Percentiles rank a stretch among this genome's conserved stretches.
phyloP scores from a whole-genome alignment of 53 echinoderm and acorn worm genomes.

The Echinarachnius parma region DNA sequence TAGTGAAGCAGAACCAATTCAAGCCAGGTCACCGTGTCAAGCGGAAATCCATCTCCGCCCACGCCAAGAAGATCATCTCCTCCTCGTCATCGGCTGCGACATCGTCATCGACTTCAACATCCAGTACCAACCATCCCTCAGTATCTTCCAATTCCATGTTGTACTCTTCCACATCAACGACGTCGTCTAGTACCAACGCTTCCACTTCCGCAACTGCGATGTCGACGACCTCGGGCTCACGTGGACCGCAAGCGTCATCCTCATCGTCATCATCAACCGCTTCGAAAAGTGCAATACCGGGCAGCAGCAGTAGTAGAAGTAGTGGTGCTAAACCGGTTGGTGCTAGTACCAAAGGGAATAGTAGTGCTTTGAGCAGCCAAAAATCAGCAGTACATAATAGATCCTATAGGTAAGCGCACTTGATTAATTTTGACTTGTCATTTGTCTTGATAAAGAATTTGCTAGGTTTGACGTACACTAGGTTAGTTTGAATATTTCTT shows the following conservation, averaged over 20 bases:
- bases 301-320: slow-evolving; percentile 34
- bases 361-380: slow-evolving; percentile 8
- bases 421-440: too few relatives aligned
- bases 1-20: slow-evolving; percentile 70
- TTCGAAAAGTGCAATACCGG: slow-evolving; percentile 42
- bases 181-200: slow-evolving; percentile 11
- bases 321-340: slow-evolving; percentile 19
- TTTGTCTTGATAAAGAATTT: too few relatives aligned
- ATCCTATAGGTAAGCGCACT: slow-evolving; percentile 64
- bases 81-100: not conserved
- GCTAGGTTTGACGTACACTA: too few relatives aligned
- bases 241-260: too few relatives aligned
- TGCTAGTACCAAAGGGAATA: slow-evolving; percentile 19
- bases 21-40: slow-evolving; percentile 80
- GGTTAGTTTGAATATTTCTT: too few relatives aligned
- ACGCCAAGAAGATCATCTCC: slow-evolving; percentile 55
- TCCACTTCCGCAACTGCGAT: too few relatives aligned
- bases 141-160: slow-evolving; percentile 45
- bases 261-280: slow-evolving; percentile 9
- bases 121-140: slow-evolving; percentile 35
- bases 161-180: slow-evolving; percentile 45
- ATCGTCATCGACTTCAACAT: too few relatives aligned
- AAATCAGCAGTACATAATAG: slow-evolving; percentile 63
- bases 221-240: slow-evolving; percentile 12
- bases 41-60: slow-evolving; percentile 51